Evolutionary conservation across 2,888 invertebrate genomes (phyloP), one percentile per base, ranked within the genome.

Genomic region (Hypsopygia costalis): DNA sequence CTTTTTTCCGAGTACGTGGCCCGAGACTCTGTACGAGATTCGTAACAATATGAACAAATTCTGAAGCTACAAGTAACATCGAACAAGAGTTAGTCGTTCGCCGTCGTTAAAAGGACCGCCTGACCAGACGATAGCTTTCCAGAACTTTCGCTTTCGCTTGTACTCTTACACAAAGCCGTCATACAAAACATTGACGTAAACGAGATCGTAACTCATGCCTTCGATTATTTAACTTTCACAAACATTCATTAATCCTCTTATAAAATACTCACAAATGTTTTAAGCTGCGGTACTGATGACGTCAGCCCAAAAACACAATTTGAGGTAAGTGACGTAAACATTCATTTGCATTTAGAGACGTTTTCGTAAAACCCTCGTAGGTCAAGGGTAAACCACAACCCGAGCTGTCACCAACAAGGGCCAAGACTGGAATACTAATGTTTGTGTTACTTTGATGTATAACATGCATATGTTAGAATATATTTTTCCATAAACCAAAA

Each of bases 121-220:
- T 32, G 44, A 34, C 36, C 45, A 38, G 43, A 46, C 56, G 55
- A 54, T 58, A 70, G 72, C 73, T 79, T 77, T 77, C 72, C 69
- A 69, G 51, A 63, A 74, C 79, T 80, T 81, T 81, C 80, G 63
- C 76, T 81, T 74, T 79, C 64, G 54, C 33, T 33, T 31, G 34
- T 52, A 46, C 51, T 49, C 41, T 43, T 48, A 41, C 49, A 58
- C 54, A 62, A 55, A 60, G 61, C 52, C 55, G 47, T 51, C 49
- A 55, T 40, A 51, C 46, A 55, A 51, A 52, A 38, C 16, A 30
- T 12, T n/a, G 11, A 55, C 46, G 47, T 44, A 40, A 34, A 29
- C 36, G 43, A 35, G 44, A 46, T 47, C 46, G 47, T 47, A 54
- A 41, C 46, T 43, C 41, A 46, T 41, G 46, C 36, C 38, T 43